phyloP scores from a whole-genome alignment of 2,888 invertebrate species.

The Parascotia fuliginaria region DNA sequence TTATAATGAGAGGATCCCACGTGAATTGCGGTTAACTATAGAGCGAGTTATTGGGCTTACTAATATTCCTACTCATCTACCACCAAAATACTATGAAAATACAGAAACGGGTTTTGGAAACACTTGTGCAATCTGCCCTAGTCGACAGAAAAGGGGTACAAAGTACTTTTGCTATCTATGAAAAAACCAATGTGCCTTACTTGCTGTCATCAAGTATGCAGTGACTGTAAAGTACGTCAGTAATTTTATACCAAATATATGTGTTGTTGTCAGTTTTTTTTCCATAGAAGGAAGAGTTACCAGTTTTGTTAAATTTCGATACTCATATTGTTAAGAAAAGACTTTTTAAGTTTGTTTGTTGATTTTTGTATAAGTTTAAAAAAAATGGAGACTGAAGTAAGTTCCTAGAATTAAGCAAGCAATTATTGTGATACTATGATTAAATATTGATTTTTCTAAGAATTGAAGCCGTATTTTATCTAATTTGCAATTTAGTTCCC shows the following conservation, averaged over 20 bases:
- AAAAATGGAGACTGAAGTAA: too few relatives aligned
- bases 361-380: too few relatives aligned
- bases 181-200: background rate
- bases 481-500: too few relatives aligned
- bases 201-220: background rate
- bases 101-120: background rate
- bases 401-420: too few relatives aligned
- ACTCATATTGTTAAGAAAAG: too few relatives aligned
- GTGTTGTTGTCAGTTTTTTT: background rate
- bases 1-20: background rate
- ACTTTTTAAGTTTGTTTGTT: too few relatives aligned
- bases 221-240: background rate
- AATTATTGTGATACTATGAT: too few relatives aligned
- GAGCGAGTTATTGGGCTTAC: background rate
- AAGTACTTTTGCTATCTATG: background rate
- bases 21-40: background rate
- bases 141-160: background rate
- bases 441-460: too few relatives aligned
- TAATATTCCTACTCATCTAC: background rate
- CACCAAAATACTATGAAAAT: background rate
- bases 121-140: background rate
- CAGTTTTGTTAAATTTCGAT: background rate
- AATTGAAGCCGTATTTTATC: too few relatives aligned
- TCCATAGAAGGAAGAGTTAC: background rate
- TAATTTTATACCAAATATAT: background rate